Evolutionary conservation across 2,113 vertebrate genomes (phyloP).

Genomic region (Danio rerio): GRCz12tu NC_133190.1:23887001-23887500

Average conservation of each 20-base stretch:
- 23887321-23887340: slow-evolving; percentile 9
- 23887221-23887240: not conserved
- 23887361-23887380: slow-evolving; percentile 19
- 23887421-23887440: slow-evolving; percentile 16
- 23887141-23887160: not conserved
- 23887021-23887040: too few species aligned
- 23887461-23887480: slow-evolving; percentile 45
- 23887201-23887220: not conserved
- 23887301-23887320: not conserved
- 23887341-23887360: slow-evolving; percentile 44
- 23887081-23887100: too few species aligned
- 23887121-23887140: not conserved
- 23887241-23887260: not conserved
- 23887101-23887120: not conserved
- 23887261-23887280: slow-evolving; percentile 6
- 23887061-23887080: too few species aligned
- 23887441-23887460: not conserved
- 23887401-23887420: slow-evolving; percentile 47
- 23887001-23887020: too few species aligned
- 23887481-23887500: slow-evolving; percentile 44
- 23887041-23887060: too few species aligned
- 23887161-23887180: not conserved
- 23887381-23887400: slow-evolving; percentile 41
- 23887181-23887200: not conserved
- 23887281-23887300: not conserved